Conservation (phyloP, 2,888 invertebrate genomes). For the Trypoxylon attenuatum region DNA sequence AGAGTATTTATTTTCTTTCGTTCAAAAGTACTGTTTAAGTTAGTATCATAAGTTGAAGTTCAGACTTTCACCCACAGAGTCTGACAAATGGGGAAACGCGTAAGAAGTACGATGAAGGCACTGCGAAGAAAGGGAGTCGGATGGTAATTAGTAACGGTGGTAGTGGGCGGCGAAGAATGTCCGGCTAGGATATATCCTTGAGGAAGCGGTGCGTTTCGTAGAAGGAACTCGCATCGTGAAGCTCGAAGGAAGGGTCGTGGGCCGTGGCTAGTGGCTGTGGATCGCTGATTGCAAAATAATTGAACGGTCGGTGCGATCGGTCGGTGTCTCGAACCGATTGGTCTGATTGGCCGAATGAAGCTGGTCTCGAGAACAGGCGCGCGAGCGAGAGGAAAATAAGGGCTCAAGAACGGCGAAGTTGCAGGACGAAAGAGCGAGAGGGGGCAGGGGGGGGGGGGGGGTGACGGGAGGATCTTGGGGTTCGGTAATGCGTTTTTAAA, state of each 20-base stretch:
- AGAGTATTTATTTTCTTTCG: too few relatives aligned
- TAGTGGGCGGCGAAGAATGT: slow-evolving; percentile 6
- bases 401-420: slow-evolving; percentile 7
- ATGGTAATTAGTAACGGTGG: background rate
- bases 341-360: slow-evolving; percentile 66
- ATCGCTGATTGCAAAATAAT: slow-evolving; percentile 73
- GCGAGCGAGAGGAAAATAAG: slow-evolving; percentile 10
- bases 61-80: too few relatives aligned
- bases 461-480: slow-evolving; percentile 37
- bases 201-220: slow-evolving; percentile 3
- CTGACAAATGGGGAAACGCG: too few relatives aligned
- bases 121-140: too few relatives aligned
- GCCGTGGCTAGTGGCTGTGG: slow-evolving; percentile 8
- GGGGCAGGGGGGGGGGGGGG: background rate
- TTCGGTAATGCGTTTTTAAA: slow-evolving; percentile 74
- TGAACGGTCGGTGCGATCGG: slow-evolving; percentile 72
- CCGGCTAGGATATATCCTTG: slow-evolving; percentile 13
- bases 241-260: slow-evolving; percentile 17
- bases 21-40: too few relatives aligned
- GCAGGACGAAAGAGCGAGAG: slow-evolving; percentile 14
- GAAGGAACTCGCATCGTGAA: too few relatives aligned
- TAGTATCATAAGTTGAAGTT: too few relatives aligned
- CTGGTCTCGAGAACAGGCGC: background rate
- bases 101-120: too few relatives aligned
- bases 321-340: slow-evolving; percentile 65